phyloP scores from a whole-genome alignment of 2,113 vertebrate species.

The Chamaea fasciata region DNA sequence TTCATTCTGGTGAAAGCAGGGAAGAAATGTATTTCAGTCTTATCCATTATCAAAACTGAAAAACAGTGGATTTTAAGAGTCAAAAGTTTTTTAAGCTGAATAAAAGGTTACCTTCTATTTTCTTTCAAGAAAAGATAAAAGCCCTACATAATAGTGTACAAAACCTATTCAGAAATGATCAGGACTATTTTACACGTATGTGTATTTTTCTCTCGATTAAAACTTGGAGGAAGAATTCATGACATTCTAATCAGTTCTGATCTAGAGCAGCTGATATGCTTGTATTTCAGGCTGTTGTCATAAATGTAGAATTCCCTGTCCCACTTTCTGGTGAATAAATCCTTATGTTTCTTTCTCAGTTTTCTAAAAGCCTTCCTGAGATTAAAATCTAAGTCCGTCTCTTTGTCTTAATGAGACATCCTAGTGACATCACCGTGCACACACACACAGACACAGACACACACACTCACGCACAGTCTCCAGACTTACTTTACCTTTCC shows the following conservation, averaged over 20 bases:
- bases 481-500: background rate
- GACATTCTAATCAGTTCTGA: background rate
- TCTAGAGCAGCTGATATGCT: background rate
- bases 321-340: slow-evolving; percentile 6
- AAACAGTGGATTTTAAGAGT: background rate
- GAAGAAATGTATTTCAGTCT: background rate
- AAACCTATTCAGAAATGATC: background rate
- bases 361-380: background rate
- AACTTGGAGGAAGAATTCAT: background rate
- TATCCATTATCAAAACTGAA: background rate
- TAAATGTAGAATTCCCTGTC: slow-evolving; percentile 16
- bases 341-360: background rate
- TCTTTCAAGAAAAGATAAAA: background rate
- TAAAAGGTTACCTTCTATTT: background rate
- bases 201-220: background rate
- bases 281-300: background rate
- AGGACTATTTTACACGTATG: background rate
- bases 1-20: background rate
- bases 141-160: background rate
- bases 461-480: background rate
- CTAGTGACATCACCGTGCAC: background rate
- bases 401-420: background rate
- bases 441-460: no score
- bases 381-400: background rate
- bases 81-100: background rate